Base-by-base conservation (phyloP, 2,888 invertebrate genomes). In the Brenthis daphne region DNA sequence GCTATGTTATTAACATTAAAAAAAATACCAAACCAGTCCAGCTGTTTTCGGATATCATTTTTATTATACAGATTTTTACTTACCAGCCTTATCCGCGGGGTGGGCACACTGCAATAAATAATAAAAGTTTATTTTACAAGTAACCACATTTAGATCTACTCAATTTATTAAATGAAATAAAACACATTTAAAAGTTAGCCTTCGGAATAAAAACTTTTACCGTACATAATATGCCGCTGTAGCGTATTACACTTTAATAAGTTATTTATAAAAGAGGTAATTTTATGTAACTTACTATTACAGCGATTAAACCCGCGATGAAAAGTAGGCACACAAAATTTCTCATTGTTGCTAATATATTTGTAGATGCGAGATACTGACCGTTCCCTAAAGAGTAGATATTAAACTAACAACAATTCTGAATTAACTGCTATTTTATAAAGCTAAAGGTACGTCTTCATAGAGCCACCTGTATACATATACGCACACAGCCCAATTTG, bases 391-490 rank as follows among this genome's bases (percentile, higher is more conserved):
- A 56, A 56, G 50, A n/a, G 56, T 56, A 8, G 6, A 29, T 33
- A 20, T 55, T 6, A 53, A 1, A 67, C 67, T 69, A 58, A 53
- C 33, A 37, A 63, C 12, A 12, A 47, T 51, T n/a, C 16, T 12
- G 13, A 64, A 69, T 66, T 63, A 58, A 6, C 29, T 53, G 57
- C 1, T 67, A 69, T 47, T 67, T 69, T 66, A 66, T 63, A 63
- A 56, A 55, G 67, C 12, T 47, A 37, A 13, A 20, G 13, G 50
- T 58, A 64, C n/a, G 33, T 24, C 16, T 33, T 16, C n/a, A 47
- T 54, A 37, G 16, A 29, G 24, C 48, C 71, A 68, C n/a, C 68
- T 71, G 68, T 33, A 47, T 47, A 57, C 68, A 71, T 55, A 68
- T 64, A 58, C 64, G 65, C 65, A 71, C 50, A 33, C 37, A 64